Evolutionary conservation across 2,113 vertebrate genomes (phyloP), one percentile per base, ranked within the genome.

Genomic region (Notarius quadriscutis): DNA sequence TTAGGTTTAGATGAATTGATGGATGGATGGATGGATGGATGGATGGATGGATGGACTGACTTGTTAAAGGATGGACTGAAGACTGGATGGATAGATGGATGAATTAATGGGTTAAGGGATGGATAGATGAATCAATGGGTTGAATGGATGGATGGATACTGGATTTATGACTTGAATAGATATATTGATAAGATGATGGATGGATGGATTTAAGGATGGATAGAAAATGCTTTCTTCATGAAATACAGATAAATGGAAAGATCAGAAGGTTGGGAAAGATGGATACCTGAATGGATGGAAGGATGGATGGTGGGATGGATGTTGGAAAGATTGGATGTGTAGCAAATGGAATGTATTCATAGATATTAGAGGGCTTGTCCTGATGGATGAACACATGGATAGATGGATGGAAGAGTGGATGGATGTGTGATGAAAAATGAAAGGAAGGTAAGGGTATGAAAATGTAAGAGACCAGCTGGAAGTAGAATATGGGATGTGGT

Each of bases 401-500:
- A 30, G 77, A 53, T 53, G 12, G 11, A 53, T 53, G 6, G 62
- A 53, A 18, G 30, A 67, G 12, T 41, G 22, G 67, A 57, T 9
- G 20, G 20, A 72, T 34, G 30, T 74, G 30, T 57, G 69, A 58
- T 57, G 65, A 1, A 34, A 15, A 12, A 41, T 69, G 51, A 74
- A 63, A 12, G 14, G 58, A 83, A 41, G 69, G 60, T 62, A 58
- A 55, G 2, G 55, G 58, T 84, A 27, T 67, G 48, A 58, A 27
- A 81, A 86, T 72, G 8, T 25, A 41, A 53, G 77, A 65, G 69
- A 55, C 17, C 17, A 22, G 71, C 62, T 78, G 65, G 78, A 20
- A 60, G 81, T 65, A n/a, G 81, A 84, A 78, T 58, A 78, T 78
- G 27, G 79, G 25, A 51, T 87, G 50, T 71, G 57, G 89, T 67